A percentile compares a stretch with the other conserved stretches of the same genome.
Evolutionary conservation across 2,113 vertebrate species (phyloP).

Genomic region (Girardinichthys multiradiatus): DNA sequence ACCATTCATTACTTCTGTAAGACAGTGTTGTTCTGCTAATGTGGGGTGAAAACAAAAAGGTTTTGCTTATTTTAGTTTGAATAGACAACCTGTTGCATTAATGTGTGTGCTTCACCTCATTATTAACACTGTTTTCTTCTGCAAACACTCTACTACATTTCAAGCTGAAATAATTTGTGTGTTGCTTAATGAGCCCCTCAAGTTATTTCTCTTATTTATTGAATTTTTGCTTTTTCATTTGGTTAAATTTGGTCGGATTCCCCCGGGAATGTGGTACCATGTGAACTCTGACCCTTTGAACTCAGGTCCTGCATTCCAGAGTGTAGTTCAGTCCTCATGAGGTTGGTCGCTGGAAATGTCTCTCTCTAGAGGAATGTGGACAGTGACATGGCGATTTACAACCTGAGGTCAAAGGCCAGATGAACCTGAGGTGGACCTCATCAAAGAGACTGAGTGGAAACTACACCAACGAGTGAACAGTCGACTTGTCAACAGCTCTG

Average conservation of each 20-base stretch:
- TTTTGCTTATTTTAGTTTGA: conserved; percentile 26
- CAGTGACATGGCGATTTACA: conserved; percentile 42
- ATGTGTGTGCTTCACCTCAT: conserved; percentile 22
- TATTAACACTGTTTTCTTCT: conserved; percentile 39
- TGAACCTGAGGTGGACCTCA: conserved; percentile 30
- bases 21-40: not conserved
- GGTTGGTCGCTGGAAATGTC: conserved; percentile 2
- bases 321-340: conserved; percentile 14
- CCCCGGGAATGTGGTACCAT: not conserved
- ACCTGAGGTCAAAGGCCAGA: conserved; percentile 39
- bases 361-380: conserved; percentile 4
- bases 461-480: not conserved
- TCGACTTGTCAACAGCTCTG: conserved; percentile 8
- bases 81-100: conserved; percentile 28
- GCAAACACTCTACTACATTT: conserved; percentile 25
- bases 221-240: not conserved
- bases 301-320: conserved; percentile 31
- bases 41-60: conserved; percentile 37
- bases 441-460: conserved; percentile 19
- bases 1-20: too few relatives aligned
- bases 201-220: not conserved
- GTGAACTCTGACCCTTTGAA: conserved; percentile 43
- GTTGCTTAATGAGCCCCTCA: not conserved
- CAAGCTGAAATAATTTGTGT: conserved; percentile 12
- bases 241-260: not conserved